Base-by-base conservation (phyloP, 2,888 invertebrate genomes). In the Protonemura montana region DNA sequence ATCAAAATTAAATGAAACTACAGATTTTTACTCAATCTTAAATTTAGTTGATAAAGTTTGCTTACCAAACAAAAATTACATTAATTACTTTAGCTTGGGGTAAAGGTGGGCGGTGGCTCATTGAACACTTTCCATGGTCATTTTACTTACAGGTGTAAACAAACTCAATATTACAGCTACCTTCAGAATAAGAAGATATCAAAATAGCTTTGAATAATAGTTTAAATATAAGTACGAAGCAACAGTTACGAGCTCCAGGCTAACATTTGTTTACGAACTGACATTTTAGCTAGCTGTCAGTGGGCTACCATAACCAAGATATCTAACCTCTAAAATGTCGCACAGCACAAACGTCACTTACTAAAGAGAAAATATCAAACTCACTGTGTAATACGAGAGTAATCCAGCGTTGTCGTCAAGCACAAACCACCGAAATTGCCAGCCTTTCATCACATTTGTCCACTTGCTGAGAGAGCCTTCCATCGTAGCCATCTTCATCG, bases 371-470 rank as follows among this genome's bases (percentile, higher is more conserved):
- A 59, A 85, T 88, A 35, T 87, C 42, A 88, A 88, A 94, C 97
- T 94, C 93, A 98, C 98, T 92, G 99, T 99, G 91, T 98, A 99
- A 92, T 99, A 99, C 7, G 98, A 98, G 87, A 99, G 94, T 88
- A 99, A 94, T 85, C 98, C 99, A 89, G 98, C 97, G 92, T 97
- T 98, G 92, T 98, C 98, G 92, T 99, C 99, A 90, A 99, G 93
- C 90, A 99, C 99, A 93, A 99, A 99, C 98, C 99, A 99, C 89
- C 99, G 95, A 93, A 98, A 99, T 92, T 99, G 99, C 99, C 99
- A 99, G 89, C 99, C 99, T 92, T 97, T 98, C 94, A 98, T 97
- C 90, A 98, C 97, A 94, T 98, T 98, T 89, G 98, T 98, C 98
- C 98, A 98, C 94, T 98, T 98, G 93, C 97, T 97, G 88, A 98